Conservation (phyloP, 2,888 invertebrate genomes). For the Dyspetes luteomarginatus region DNA sequence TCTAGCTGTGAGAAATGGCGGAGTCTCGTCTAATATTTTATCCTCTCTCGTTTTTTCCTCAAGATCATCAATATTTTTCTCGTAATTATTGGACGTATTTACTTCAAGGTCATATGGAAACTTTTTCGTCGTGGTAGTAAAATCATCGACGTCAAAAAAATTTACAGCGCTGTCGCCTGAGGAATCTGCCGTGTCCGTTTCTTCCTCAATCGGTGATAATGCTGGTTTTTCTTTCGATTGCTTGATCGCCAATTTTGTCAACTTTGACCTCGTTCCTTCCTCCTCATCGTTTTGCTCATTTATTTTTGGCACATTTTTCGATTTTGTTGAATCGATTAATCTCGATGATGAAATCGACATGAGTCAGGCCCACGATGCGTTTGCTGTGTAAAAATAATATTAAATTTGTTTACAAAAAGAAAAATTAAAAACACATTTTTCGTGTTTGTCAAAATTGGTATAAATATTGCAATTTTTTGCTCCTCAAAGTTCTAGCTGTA, state of each 20-base stretch:
- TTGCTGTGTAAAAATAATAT: too few relatives aligned
- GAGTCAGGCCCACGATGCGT: too few relatives aligned
- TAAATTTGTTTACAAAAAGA: too few relatives aligned
- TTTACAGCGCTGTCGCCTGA: constrained; percentile 59
- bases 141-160: constrained; percentile 44
- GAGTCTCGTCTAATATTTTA: constrained; percentile 35
- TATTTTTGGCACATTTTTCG: too few relatives aligned
- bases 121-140: constrained; percentile 28
- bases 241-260: constrained; percentile 42
- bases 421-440: too few relatives aligned
- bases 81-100: constrained; percentile 50
- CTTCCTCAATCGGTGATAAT: constrained; percentile 70
- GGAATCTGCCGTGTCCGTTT: constrained; percentile 63
- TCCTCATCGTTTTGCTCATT: constrained; percentile 24
- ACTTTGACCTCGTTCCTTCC: constrained; percentile 36
- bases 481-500: too few relatives aligned
- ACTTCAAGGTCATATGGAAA: constrained; percentile 49
- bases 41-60: constrained; percentile 42
- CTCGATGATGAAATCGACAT: too few relatives aligned
- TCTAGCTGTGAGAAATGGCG: constrained; percentile 62
- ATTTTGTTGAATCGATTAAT: too few relatives aligned
- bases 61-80: constrained; percentile 42
- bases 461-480: too few relatives aligned
- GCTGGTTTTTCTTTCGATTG: constrained; percentile 50
- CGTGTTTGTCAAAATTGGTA: too few relatives aligned